phyloP scores from a whole-genome alignment of 2,797 vertebrate genomes.

The Scomberomorus guttatus region DNA sequence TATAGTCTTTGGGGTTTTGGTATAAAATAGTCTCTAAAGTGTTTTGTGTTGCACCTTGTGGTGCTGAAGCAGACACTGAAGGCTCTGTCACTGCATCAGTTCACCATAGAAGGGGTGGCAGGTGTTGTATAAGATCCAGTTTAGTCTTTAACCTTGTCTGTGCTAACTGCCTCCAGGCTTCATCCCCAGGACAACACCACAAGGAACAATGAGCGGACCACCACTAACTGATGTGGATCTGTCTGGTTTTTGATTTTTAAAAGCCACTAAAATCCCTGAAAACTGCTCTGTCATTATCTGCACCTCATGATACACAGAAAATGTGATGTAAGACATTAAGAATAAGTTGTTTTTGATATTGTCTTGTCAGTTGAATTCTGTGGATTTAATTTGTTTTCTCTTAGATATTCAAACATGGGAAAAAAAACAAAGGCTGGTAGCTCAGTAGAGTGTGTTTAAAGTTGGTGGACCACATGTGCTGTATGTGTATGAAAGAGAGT shows the following conservation, averaged over 20 bases:
- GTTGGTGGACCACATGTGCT: background rate
- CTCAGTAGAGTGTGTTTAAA: background rate
- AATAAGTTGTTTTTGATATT: background rate
- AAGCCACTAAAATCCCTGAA: background rate
- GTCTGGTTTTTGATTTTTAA: background rate
- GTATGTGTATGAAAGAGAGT: background rate
- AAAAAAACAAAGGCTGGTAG: too few species aligned
- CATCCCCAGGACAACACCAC: background rate
- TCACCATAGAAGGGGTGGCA: constrained; percentile 7
- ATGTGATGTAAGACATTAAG: background rate
- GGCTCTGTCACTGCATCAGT: constrained; percentile 22
- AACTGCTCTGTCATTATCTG: background rate
- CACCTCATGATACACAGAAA: background rate
- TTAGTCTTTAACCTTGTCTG: constrained; percentile 16
- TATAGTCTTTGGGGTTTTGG: constrained; percentile 29
- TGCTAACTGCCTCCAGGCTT: constrained; percentile 43
- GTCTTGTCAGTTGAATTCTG: background rate
- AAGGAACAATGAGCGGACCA: constrained; percentile 11
- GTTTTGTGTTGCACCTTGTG: constrained; percentile 28
- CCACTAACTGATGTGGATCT: background rate
- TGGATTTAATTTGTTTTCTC: background rate
- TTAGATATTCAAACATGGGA: too few species aligned
- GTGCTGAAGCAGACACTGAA: constrained; percentile 27
- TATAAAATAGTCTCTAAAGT: background rate
- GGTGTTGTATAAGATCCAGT: constrained; percentile 38